Conservation (phyloP, 1,140 invertebrate genomes). For the Ganaspis sp. region DNA sequence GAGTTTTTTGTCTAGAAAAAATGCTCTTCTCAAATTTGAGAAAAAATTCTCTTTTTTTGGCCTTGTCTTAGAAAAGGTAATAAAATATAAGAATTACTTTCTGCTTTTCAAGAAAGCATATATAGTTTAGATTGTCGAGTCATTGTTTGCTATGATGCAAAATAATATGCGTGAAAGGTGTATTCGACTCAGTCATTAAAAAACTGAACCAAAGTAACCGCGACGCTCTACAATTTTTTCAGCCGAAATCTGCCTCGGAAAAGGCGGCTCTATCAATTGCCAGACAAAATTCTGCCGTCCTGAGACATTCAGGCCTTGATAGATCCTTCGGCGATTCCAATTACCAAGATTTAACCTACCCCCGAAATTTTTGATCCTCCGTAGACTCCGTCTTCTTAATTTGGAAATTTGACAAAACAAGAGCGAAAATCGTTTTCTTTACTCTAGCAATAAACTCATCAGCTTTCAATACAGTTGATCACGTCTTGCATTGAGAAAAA, state of each 20-base stretch:
- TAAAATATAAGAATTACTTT: background rate
- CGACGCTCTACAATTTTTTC: background rate
- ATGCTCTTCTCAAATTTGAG: no score
- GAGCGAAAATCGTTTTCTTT: no score
- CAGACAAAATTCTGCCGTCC: background rate
- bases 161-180: background rate
- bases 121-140: background rate
- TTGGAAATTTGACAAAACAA: background rate
- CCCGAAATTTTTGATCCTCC: background rate
- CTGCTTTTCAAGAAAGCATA: background rate
- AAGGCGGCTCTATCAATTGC: background rate
- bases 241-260: background rate
- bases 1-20: no score
- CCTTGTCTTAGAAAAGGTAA: background rate
- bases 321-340: slow-evolving; percentile 4
- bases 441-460: no score
- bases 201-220: slow-evolving; percentile 9
- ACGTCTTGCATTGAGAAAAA: background rate
- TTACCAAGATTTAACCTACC: background rate
- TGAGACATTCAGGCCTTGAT: background rate
- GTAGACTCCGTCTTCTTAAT: background rate
- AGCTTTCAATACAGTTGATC: background rate
- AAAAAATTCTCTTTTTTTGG: background rate
- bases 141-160: background rate
- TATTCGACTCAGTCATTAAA: background rate